phyloP scores from a whole-genome alignment of 1,140 invertebrate species.

The Galleria mellonella region DNA sequence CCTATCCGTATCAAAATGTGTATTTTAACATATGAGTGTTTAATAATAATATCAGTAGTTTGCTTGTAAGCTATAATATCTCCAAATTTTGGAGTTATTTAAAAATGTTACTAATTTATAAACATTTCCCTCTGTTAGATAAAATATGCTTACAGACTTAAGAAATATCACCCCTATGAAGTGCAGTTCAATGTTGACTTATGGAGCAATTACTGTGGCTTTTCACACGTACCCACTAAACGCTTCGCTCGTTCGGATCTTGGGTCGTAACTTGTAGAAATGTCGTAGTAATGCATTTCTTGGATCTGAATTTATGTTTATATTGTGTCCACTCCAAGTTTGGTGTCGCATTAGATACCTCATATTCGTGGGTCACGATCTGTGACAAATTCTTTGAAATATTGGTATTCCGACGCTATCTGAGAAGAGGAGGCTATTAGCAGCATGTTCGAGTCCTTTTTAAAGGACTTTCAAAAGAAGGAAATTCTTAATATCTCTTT shows the following conservation, averaged over 20 bases:
- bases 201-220: slow-evolving; percentile 41
- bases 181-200: too few relatives aligned
- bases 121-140: too few relatives aligned
- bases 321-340: slow-evolving; percentile 13
- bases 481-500: too few relatives aligned
- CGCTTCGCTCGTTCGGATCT: slow-evolving; percentile 10
- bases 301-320: slow-evolving; percentile 23
- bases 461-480: too few relatives aligned
- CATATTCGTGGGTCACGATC: slow-evolving; percentile 27
- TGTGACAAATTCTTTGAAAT: slow-evolving; percentile 3
- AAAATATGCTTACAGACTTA: too few relatives aligned
- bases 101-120: too few relatives aligned
- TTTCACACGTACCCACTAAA: slow-evolving; percentile 58
- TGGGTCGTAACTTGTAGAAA: slow-evolving; percentile 26
- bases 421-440: slow-evolving; percentile 11
- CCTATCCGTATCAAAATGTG: too few relatives aligned
- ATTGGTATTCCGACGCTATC: slow-evolving; percentile 21
- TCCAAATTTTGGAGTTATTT: too few relatives aligned
- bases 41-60: too few relatives aligned
- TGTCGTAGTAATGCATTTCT: slow-evolving; percentile 40
- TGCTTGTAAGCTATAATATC: too few relatives aligned
- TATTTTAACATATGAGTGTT: too few relatives aligned
- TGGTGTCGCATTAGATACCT: slow-evolving; percentile 7
- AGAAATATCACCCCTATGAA: too few relatives aligned
- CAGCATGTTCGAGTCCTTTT: background rate